Percentiles rank a stretch among this genome's conserved stretches.
These are phyloP conservation scores for Drosophila simulans DNA, from an alignment of 1,140 invertebrate species.

Conservation along the genomic window DNA sequence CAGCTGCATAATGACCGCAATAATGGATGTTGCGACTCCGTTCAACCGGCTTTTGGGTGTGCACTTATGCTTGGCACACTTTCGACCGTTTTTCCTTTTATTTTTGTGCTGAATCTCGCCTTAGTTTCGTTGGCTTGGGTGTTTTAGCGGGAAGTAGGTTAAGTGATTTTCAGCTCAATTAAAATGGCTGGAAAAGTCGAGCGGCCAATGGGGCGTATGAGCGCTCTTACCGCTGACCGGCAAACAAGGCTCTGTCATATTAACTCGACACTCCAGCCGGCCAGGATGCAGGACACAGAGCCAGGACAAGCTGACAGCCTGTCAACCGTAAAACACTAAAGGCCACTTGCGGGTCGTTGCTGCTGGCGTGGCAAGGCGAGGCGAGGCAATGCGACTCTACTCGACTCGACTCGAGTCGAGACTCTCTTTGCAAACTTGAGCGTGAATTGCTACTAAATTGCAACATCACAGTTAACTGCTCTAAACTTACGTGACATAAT, in stretches of 20 bases:
- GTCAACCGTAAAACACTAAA: constrained; percentile 64
- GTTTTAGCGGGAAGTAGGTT: constrained; percentile 52
- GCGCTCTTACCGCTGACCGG: constrained; percentile 49
- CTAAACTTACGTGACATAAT: constrained; percentile 83
- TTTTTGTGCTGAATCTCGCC: not conserved
- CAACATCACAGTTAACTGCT: constrained; percentile 79
- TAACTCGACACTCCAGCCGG: constrained; percentile 46
- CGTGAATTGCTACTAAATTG: constrained; percentile 77
- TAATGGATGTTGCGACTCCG: constrained; percentile 31
- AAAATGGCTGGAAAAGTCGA: constrained; percentile 56
- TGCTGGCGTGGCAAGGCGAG: not conserved
- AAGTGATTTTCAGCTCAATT: constrained; percentile 80
- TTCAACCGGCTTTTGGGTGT: constrained; percentile 3
- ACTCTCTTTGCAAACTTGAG: constrained; percentile 60
- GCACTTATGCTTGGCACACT: constrained; percentile 12
- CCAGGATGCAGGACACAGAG: constrained; percentile 23
- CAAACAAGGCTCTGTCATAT: constrained; percentile 70
- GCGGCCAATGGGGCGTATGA: constrained; percentile 63
- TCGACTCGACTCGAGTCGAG: constrained; percentile 12
- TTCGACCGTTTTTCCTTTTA: not conserved
- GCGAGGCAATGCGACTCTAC: not conserved
- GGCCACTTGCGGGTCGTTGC: constrained; percentile 51
- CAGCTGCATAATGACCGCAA: constrained; percentile 45
- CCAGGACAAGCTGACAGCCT: constrained; percentile 50
- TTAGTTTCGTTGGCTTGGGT: not conserved